Evolutionary conservation across 2,888 invertebrate genomes (phyloP), one percentile per base, ranked within the genome.

Genomic region (Campoletis raptor): DNA sequence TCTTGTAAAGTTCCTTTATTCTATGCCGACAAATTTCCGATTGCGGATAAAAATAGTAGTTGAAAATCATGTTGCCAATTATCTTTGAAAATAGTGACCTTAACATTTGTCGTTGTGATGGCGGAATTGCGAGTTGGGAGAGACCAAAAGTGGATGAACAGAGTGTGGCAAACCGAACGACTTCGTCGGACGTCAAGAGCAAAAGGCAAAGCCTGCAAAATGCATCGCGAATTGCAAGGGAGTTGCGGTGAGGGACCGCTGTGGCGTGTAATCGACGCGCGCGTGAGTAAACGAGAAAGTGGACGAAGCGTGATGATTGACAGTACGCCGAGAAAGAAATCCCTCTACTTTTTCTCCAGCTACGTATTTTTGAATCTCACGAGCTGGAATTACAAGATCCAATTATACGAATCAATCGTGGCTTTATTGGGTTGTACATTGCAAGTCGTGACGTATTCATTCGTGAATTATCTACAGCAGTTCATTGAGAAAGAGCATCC

Each of bases 211-310:
- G 40, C 57, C 74, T 30, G 45, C 54, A 73, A 61, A 42, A 74
- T 74, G 74, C 61, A 74, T 52, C 54, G 37, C 40, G 73, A 74
- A 40, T 57, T 74, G 73, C 73, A 72, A 37, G n/a, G 40, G 42
- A 61, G 42, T 7, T 42, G 61, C 57, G 61, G 61, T 24, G 24
- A 30, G 74, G 15, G 48, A 24, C 24, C 74, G 42, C 57, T 74
- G 57, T 74, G 61, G 61, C 54, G 73, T 73, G 73, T 54, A 73
- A 73, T 54, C 37, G 61, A 24, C 15, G 15, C 61, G 73, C 54
- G 37, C 36, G 37, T 37, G 54, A 54, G 73, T 37, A 54, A 73
- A 37, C 54, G 40, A 57, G 73, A 73, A 73, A 73, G 54, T 73
- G 73, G 54, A 73, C 54, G 40, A 73, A 54, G 54, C 21, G 36